Base-by-base conservation (phyloP, 2,888 invertebrate genomes). In the Phaonia tiefii region DNA sequence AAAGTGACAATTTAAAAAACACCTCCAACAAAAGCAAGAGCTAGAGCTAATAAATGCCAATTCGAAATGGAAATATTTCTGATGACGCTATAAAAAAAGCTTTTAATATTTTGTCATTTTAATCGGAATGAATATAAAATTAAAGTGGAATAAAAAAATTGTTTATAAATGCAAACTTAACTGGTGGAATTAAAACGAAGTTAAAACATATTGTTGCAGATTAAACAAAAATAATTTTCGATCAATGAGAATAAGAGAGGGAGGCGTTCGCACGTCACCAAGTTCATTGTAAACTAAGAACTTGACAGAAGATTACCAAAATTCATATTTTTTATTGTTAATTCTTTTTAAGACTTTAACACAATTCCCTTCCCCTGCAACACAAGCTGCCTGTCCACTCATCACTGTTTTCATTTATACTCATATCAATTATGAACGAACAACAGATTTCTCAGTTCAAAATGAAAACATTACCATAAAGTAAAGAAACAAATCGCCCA, bases 391-490 rank as follows among this genome's bases (percentile, higher is more conserved):
- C n/a, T n/a, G n/a, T n/a, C n/a, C n/a, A n/a, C n/a, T n/a, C n/a
- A n/a, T n/a, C n/a, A n/a, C n/a, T n/a, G n/a, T n/a, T n/a, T n/a
- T n/a, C n/a, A n/a, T n/a, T n/a, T n/a, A n/a, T n/a, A n/a, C n/a
- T n/a, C n/a, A n/a, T n/a, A n/a, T n/a, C n/a, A n/a, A n/a, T n/a
- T n/a, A n/a, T n/a, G n/a, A n/a, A n/a, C n/a, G 37, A 60, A 37
- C 22, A 0, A 31, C 26, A 58, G 17, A n/a, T 26, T 56, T 26
- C n/a, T 37, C n/a, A 37, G 60, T 39, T 31, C 13, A 49, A 75
- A 72, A 56, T 63, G 63, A 69, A 75, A 82, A 78, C 75, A 75
- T 75, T 78, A 81, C 65, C 75, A 74, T 73, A 66, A 79, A 76
- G 60, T 63, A 72, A 42, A 39, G 58, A 71, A 74, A 26, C 58